A percentile compares a stretch with the other conserved stretches of the same genome.
Conservation (phyloP, 2,888 invertebrate genomes). For the Drosophila longiperda region DNA sequence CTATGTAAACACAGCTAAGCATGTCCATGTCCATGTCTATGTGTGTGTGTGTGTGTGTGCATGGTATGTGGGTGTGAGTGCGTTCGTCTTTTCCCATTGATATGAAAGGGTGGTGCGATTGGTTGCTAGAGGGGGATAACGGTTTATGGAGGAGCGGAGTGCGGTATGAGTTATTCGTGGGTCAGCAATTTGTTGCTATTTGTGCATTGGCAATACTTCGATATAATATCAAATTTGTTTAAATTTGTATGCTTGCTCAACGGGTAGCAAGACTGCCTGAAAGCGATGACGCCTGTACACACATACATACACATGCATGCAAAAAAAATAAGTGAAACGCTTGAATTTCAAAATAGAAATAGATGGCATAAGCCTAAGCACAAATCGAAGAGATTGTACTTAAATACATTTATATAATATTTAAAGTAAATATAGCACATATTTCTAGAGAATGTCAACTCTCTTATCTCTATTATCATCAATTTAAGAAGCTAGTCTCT, state of each 20-base stretch:
- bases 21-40: constrained; percentile 29
- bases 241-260: background rate
- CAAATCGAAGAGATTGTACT: background rate
- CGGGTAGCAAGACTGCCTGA: background rate
- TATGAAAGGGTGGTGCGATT: constrained; percentile 13
- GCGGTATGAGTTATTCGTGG: constrained; percentile 30
- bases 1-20: constrained; percentile 72
- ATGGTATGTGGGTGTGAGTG: constrained; percentile 1
- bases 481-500: background rate
- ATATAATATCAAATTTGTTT: constrained; percentile 10
- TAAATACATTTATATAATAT: background rate
- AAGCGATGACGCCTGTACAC: constrained; percentile 14
- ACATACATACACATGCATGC: constrained; percentile 13
- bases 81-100: constrained; percentile 33
- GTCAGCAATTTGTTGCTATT: constrained; percentile 40
- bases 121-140: constrained; percentile 2
- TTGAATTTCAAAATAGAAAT: background rate
- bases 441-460: background rate
- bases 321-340: background rate
- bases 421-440: background rate
- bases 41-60: constrained; percentile 8
- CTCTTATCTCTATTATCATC: background rate
- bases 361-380: background rate
- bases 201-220: constrained; percentile 42
- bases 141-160: background rate